These are phyloP conservation scores for Calosoma granatense DNA, from an alignment of 1,140 invertebrate genomes.

Conservation along the genomic window DNA sequence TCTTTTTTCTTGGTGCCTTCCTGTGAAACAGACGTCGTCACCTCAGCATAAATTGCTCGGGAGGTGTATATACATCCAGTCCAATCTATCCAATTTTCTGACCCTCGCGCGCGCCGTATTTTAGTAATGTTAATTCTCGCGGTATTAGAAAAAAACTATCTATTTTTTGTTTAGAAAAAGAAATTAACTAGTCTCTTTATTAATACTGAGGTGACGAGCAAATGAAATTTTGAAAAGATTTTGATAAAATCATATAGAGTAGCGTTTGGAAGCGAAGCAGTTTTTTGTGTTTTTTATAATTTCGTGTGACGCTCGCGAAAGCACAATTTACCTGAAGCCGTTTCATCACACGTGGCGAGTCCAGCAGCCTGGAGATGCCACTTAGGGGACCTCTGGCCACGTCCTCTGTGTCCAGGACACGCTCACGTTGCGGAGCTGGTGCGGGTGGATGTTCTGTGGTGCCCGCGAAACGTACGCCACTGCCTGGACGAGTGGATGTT, in stretches of 20 bases:
- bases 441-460: constrained; percentile 43
- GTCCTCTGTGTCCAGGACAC: constrained; percentile 81
- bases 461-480: constrained; percentile 42
- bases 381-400: constrained; percentile 78
- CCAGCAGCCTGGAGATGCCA: constrained; percentile 79
- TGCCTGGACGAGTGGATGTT: constrained; percentile 24
- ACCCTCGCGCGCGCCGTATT: no score
- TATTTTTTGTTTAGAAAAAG: no score
- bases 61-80: not conserved
- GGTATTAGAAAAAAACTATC: not conserved
- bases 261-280: not conserved
- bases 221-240: not conserved
- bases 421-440: constrained; percentile 57
- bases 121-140: not conserved
- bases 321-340: constrained; percentile 71
- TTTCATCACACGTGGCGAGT: constrained; percentile 81
- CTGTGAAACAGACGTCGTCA: not conserved
- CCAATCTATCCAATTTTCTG: not conserved
- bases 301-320: no score
- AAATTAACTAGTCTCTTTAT: not conserved
- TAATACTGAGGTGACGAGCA: constrained; percentile 3
- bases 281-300: no score
- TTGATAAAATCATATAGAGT: no score
- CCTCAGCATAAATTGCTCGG: not conserved
- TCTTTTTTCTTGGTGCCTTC: constrained; percentile 48